phyloP scores from a whole-genome alignment of 1,140 invertebrate species.

The Physella acuta region DNA sequence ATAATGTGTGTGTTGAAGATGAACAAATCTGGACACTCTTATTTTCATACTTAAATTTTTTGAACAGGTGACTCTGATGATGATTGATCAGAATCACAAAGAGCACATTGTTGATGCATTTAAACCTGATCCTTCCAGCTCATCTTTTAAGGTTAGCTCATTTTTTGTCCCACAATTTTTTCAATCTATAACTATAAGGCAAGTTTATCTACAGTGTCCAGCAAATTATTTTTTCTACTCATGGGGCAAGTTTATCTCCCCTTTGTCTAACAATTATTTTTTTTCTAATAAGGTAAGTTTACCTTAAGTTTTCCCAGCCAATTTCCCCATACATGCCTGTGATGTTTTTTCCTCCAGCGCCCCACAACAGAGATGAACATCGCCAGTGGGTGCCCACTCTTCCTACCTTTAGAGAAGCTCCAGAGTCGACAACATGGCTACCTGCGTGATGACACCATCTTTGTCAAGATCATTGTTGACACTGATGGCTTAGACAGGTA shows the following conservation, averaged over 20 bases:
- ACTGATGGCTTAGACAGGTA: conserved; percentile 31
- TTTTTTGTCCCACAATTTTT: neutral
- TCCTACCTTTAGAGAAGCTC: conserved; percentile 47
- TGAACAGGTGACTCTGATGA: conserved; percentile 40
- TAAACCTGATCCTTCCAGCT: conserved; percentile 48
- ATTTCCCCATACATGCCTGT: no score
- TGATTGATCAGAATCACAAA: conserved; percentile 51
- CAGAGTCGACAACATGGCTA: conserved; percentile 42
- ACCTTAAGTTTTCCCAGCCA: no score
- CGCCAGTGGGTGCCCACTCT: conserved; percentile 56
- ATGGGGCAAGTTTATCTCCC: no score
- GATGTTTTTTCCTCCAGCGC: conserved; percentile 11
- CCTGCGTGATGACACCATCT: conserved; percentile 56
- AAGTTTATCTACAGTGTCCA: no score
- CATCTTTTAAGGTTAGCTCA: conserved; percentile 42
- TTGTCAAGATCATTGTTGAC: conserved; percentile 54
- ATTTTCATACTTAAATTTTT: neutral
- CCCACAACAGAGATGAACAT: conserved; percentile 59
- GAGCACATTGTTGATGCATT: conserved; percentile 55
- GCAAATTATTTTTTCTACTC: no score
- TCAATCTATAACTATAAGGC: neutral
- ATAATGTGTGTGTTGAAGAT: no score
- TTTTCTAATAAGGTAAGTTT: no score
- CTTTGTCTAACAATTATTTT: no score
- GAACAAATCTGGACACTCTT: neutral